Conservation (phyloP, 2,113 vertebrate species). For the Spermophilus dauricus region DNA sequence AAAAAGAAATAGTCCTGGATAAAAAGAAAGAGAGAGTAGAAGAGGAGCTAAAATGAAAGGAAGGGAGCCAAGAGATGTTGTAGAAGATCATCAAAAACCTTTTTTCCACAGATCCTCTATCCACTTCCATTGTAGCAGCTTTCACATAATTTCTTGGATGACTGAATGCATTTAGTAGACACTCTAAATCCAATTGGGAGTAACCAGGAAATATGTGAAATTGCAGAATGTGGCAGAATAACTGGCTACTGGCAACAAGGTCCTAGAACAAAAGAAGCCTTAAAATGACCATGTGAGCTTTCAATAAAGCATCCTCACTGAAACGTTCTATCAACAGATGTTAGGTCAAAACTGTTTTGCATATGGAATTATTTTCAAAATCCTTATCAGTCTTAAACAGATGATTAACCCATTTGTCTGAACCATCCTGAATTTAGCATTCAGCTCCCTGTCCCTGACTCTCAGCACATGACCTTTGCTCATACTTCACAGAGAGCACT, state of each 20-base stretch:
- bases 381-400: conserved; percentile 24
- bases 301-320: background rate
- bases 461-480: background rate
- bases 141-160: background rate
- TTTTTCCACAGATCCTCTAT: background rate
- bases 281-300: background rate
- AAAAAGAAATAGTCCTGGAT: background rate
- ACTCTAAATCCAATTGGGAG: background rate
- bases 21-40: background rate
- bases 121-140: background rate
- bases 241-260: background rate
- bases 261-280: background rate
- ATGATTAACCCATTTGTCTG: conserved; percentile 21
- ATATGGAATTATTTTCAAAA: conserved; percentile 53
- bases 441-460: background rate
- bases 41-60: background rate
- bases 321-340: conserved; percentile 17
- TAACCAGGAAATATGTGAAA: background rate
- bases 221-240: background rate
- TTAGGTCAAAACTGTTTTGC: conserved; percentile 44
- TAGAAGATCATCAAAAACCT: background rate
- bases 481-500: accelerated
- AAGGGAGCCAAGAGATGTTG: background rate
- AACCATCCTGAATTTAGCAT: background rate
- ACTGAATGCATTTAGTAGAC: background rate